Base-by-base conservation (phyloP, 2,797 vertebrate genomes). In the Danio kyathit region DNA sequence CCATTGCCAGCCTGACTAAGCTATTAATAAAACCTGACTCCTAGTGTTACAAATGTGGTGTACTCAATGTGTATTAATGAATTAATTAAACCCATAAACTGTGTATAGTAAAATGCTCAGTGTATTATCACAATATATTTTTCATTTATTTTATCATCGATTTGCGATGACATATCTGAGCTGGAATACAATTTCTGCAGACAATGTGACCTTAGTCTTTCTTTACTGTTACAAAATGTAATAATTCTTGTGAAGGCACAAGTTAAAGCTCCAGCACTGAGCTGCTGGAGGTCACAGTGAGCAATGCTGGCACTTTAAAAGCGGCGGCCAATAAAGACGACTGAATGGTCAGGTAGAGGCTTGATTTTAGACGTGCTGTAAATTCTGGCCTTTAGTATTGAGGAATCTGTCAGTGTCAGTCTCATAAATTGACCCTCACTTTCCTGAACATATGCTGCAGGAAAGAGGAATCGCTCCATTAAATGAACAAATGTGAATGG, bases 381-480 rank as follows among this genome's bases (percentile, higher is more conserved):
- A 76, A 76, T 77, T 73, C 52, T 73, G 44, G 43, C 44, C 51
- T 71, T 71, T 82, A 78, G 67, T 74, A 80, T 52, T 73, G 77
- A 73, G 13, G 69, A 66, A 78, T 78, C 63, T 78, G 76, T 82
- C 75, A 51, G 69, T 51, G 67, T 82, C 74, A 40, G 74, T 44
- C 77, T 64, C 77, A 80, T 80, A 80, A 80, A 80, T 80, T 72
- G 69, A 80, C 77, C 59, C 77, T 80, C 77, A 73, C 38, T 80
- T 72, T 51, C 77, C 40, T 44, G 69, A 80, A 73, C 69, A 72
- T 64, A 80, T 80, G 77, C 77, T 64, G 59, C 16, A 80, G 40
- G 60, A 80, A 56, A 80, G 77, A 79, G 57, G 77, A 80, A 80
- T 80, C 59, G 77, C 67, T 72, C 77, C 77, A 80, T 80, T 72